Evolutionary conservation across 1,140 invertebrate species (phyloP), one percentile per base, ranked within the genome.

Genomic region (Ostrea denselamellosa): DNA sequence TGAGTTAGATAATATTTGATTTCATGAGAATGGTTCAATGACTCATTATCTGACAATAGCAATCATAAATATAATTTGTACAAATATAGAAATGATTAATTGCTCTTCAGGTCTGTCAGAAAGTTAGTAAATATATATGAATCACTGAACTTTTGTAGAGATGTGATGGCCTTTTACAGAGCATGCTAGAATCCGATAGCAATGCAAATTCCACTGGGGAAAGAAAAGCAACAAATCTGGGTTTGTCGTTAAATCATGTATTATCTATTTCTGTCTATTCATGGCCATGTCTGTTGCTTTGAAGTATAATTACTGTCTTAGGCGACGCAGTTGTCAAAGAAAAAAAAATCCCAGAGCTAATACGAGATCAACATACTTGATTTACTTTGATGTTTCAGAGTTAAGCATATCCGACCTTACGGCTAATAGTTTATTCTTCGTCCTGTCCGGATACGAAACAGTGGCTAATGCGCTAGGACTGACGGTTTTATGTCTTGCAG

Each of bases 391-490:
- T 71, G 85, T 56, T 84, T 62, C 86, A 91, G 89, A 87, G 5
- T 22, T 91, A 65, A 88, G 86, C 62, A 83, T 89, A 68, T 95
- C 96, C 25, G 96, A 97, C 89, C 95, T 98, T 19, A 94, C 96
- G 0, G 96, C 96, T 0, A 96, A 97, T 91, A 96, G 96, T 2
- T 94, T 96, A 3, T 86, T 96, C 9, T 97, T 97, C 90, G 96
- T 97, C 88, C 93, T 96, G 2, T 97, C 96, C 85, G 97, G 96
- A 2, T 97, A 96, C 90, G 96, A 97, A 91, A 97, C 96, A 0
- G 95, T 96, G 0, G 95, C 96, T 0, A 95, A 95, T 0, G 94
- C 96, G 0, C 92, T 97, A 58, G 92, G 95, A 0, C 96, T 96
- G 88, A 93, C 95, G 0, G 92, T 95, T 0, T 96, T 96, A 83